phyloP scores from a whole-genome alignment of 2,888 invertebrate species.

The Tenthredo notha region DNA sequence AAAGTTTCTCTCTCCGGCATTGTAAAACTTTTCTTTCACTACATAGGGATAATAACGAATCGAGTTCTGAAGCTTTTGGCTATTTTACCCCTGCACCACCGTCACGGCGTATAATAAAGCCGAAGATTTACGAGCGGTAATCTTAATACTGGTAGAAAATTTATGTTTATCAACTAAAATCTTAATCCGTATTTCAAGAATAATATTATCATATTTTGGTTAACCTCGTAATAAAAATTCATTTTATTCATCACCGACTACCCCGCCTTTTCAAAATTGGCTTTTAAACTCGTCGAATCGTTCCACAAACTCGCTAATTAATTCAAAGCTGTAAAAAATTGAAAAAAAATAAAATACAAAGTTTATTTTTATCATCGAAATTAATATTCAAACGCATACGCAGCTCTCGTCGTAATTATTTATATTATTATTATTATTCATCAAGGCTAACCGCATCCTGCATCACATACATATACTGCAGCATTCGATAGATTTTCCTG shows the following conservation, averaged over 20 bases:
- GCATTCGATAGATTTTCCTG: not conserved
- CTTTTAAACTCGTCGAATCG: not conserved
- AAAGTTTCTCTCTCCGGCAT: not conserved
- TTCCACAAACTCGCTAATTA: not conserved
- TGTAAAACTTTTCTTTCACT: slow-evolving; percentile 6
- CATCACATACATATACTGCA: not conserved
- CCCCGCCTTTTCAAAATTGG: not conserved
- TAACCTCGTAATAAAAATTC: slow-evolving; percentile 20
- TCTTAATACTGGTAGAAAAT: not conserved
- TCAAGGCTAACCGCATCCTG: not conserved
- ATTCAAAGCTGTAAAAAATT: slow-evolving; percentile 5
- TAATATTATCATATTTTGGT: slow-evolving; percentile 26
- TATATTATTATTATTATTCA: not conserved
- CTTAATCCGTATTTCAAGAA: slow-evolving; percentile 30
- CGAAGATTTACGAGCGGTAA: slow-evolving; percentile 9
- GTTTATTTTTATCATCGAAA: too few species aligned
- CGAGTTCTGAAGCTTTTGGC: slow-evolving; percentile 25
- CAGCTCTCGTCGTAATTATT: too few species aligned
- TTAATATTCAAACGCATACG: too few species aligned
- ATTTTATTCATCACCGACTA: not conserved
- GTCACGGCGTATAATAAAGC: not conserved
- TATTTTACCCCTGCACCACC: not conserved
- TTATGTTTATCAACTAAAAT: slow-evolving; percentile 26
- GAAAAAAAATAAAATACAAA: not conserved
- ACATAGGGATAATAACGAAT: slow-evolving; percentile 1